A percentile compares a stretch with the other conserved stretches of the same genome.
phyloP scores from a whole-genome alignment of 2,888 invertebrate species.

The Halocaridina rubra region DNA sequence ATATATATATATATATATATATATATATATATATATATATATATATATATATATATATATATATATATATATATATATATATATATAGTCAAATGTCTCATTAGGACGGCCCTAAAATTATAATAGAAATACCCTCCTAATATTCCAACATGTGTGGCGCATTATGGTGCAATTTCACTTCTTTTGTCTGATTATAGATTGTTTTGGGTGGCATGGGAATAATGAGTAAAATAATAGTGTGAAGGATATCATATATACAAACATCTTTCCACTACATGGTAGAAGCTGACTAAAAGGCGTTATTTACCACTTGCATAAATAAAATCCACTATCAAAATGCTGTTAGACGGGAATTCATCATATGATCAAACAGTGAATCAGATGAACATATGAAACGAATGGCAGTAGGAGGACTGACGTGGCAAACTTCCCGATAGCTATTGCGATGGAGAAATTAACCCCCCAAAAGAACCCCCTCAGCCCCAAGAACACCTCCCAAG shows the following conservation, averaged over 20 bases:
- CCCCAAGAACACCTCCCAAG: too few relatives aligned
- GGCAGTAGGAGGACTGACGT: conserved; percentile 57
- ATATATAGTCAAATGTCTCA: too few relatives aligned
- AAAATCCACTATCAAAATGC: conserved; percentile 57
- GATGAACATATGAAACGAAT: conserved; percentile 57
- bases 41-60: conserved; percentile 20
- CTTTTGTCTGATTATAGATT: background rate
- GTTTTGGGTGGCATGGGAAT: too few relatives aligned
- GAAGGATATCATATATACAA: background rate
- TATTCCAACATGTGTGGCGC: conserved; percentile 16
- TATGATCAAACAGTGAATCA: conserved; percentile 50
- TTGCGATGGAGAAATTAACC: too few relatives aligned
- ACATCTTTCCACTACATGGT: conserved; percentile 38
- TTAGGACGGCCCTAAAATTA: background rate
- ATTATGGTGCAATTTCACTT: conserved; percentile 44
- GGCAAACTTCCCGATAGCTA: too few relatives aligned
- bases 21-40: conserved; percentile 26
- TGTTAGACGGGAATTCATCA: conserved; percentile 57
- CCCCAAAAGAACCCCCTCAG: too few relatives aligned
- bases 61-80: background rate
- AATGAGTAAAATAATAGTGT: too few relatives aligned
- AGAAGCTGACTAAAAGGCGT: conserved; percentile 49
- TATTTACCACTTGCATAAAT: conserved; percentile 61
- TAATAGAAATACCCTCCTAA: background rate
- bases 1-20: conserved; percentile 21